phyloP scores from a whole-genome alignment of 2,888 invertebrate species.

The Nineta flava region DNA sequence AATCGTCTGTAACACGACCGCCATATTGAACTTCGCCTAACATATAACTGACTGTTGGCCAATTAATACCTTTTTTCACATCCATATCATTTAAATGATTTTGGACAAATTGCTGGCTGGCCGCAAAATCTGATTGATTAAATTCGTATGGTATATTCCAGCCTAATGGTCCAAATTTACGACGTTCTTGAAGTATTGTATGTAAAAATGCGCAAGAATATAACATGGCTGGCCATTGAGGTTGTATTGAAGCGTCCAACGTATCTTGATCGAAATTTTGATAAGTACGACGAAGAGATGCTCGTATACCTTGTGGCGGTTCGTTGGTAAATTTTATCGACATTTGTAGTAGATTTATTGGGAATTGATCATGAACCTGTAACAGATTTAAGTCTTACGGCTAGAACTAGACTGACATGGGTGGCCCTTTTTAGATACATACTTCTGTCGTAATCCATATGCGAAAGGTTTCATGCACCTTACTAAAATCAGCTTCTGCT shows the following conservation, averaged over 20 bases:
- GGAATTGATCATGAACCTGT: conserved; percentile 43
- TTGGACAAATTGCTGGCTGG: conserved; percentile 71
- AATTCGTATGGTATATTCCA: conserved; percentile 92
- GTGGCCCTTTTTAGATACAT: no score
- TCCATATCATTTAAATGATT: conserved; percentile 73
- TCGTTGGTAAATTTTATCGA: conserved; percentile 81
- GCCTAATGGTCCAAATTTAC: conserved; percentile 77
- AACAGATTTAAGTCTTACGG: no score
- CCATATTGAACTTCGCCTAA: conserved; percentile 83
- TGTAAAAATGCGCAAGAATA: conserved; percentile 76
- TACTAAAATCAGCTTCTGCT: no score
- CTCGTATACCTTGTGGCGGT: conserved; percentile 55
- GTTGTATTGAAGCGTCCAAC: conserved; percentile 64
- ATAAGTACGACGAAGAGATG: conserved; percentile 38
- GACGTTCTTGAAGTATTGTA: conserved; percentile 69
- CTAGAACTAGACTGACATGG: no score
- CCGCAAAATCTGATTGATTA: conserved; percentile 75
- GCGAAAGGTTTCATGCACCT: conserved; percentile 42
- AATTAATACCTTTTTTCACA: conserved; percentile 56
- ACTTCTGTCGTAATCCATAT: conserved; percentile 83
- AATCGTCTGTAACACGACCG: conserved; percentile 81
- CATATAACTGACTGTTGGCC: conserved; percentile 73
- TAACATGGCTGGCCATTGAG: conserved; percentile 65
- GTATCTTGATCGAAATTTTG: conserved; percentile 69
- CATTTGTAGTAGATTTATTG: conserved; percentile 70